Evolutionary conservation across 2,113 vertebrate species (phyloP).

Genomic region (Alligator mississippiensis): DNA sequence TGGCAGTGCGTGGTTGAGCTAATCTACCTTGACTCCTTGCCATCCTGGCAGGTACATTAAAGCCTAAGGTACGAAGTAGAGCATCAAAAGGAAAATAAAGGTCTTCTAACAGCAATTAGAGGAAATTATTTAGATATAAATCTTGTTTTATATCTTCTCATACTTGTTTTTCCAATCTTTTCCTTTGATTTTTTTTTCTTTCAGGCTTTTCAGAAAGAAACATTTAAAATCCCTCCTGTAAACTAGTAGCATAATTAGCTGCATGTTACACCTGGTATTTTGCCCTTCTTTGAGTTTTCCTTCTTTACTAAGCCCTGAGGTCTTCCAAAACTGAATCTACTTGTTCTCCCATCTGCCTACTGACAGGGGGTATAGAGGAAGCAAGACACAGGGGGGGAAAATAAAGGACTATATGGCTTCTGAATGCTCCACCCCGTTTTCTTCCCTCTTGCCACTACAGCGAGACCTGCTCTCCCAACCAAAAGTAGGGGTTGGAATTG

Average conservation of each 20-base stretch:
- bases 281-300: constrained; percentile 66
- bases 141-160: constrained; percentile 85
- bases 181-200: constrained; percentile 83
- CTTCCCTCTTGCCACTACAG: rapidly evolving
- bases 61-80: constrained; percentile 77
- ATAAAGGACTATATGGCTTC: neutral
- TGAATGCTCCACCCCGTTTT: neutral
- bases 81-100: constrained; percentile 87
- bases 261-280: constrained; percentile 75
- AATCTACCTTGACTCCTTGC: constrained; percentile 82
- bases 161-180: constrained; percentile 82
- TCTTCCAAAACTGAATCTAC: constrained; percentile 57
- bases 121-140: constrained; percentile 86
- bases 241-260: constrained; percentile 75
- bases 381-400: rapidly evolving
- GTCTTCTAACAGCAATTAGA: constrained; percentile 87
- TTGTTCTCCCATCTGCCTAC: constrained; percentile 52
- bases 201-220: constrained; percentile 76
- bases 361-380: neutral
- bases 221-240: constrained; percentile 73
- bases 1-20: constrained; percentile 72
- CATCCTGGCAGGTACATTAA: constrained; percentile 80
- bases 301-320: constrained; percentile 59
- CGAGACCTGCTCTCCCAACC: neutral
- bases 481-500: rapidly evolving